Base-by-base conservation (phyloP, 1,140 invertebrate species). In the Pachypeltis micranthus region DNA sequence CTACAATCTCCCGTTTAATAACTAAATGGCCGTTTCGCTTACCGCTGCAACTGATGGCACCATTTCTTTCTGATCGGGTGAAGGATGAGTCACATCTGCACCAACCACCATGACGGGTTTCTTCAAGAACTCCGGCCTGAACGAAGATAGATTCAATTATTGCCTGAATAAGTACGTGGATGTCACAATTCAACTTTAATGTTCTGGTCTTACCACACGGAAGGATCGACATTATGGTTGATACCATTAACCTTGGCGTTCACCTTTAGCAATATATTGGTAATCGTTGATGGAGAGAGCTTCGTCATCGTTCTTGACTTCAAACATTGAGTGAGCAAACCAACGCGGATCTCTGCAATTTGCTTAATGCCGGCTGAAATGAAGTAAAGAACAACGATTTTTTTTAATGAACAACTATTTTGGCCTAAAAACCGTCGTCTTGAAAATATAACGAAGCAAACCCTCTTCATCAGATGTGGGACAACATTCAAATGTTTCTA, bases 71-170 rank as follows among this genome's bases (percentile, higher is more conserved):
- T 80, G 79, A 69, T 88, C 86, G 0, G 86, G 86, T 0, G 85
- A 81, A 0, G 90, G 89, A 80, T 94, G 91, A 0, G 89, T 91
- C 0, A 93, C 90, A 76, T 95, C 92, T 23, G 90, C 91, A 0
- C 92, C 90, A 29, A 93, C 76, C 16, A 89, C 80, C 77, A 93
- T 87, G 0, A 76, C 73, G 1, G 79, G 78, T 26, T 23, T 56
- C 0, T 65, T 26, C 7, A 83, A 65, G 66, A 67, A 61, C 2
- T 28, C 23, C 2, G 67, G 66, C 55, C 67, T 68, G 29, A 21
- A 69, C 64, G 7, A 16, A 67, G 44, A 47, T 47, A 14, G n/a
- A 2, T 19, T 47, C 44, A 23, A 47, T n/a, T n/a, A n/a, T n/a
- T n/a, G n/a, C n/a, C n/a, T n/a, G n/a, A n/a, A n/a, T n/a, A n/a